Percentiles rank a stretch among this genome's conserved stretches.
phyloP scores from a whole-genome alignment of 2,113 vertebrate genomes.

The Malurus melanocephalus region DNA sequence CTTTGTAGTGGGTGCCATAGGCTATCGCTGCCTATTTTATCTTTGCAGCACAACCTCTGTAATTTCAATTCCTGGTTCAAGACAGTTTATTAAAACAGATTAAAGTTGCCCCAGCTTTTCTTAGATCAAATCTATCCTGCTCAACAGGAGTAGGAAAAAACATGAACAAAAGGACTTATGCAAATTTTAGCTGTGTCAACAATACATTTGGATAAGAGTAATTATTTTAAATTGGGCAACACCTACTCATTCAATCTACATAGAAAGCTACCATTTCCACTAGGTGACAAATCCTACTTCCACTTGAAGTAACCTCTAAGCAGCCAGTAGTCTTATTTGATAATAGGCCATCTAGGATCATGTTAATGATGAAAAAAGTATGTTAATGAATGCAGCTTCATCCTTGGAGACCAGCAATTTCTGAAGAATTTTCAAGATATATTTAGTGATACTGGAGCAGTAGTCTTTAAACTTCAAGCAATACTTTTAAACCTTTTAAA shows the following conservation, averaged over 20 bases:
- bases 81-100: not conserved
- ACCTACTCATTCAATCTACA: not conserved
- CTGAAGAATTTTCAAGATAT: not conserved
- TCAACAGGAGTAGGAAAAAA: not conserved
- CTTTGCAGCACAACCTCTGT: not conserved
- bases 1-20: not conserved
- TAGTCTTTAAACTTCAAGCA: not conserved
- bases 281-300: not conserved
- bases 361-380: not conserved
- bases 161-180: not conserved
- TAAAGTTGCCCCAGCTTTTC: not conserved
- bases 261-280: not conserved
- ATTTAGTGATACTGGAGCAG: not conserved
- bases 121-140: not conserved
- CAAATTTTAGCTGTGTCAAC: not conserved
- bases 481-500: not conserved
- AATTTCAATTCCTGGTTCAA: not conserved
- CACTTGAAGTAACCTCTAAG: not conserved
- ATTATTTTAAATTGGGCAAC: not conserved
- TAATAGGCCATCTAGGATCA: not conserved
- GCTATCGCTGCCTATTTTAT: not conserved
- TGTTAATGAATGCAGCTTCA: not conserved
- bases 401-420: not conserved
- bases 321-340: not conserved
- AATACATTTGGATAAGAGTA: not conserved